Evolutionary conservation across 2,797 vertebrate genomes (phyloP).

Genomic region (Eulemur coronatus): DNA sequence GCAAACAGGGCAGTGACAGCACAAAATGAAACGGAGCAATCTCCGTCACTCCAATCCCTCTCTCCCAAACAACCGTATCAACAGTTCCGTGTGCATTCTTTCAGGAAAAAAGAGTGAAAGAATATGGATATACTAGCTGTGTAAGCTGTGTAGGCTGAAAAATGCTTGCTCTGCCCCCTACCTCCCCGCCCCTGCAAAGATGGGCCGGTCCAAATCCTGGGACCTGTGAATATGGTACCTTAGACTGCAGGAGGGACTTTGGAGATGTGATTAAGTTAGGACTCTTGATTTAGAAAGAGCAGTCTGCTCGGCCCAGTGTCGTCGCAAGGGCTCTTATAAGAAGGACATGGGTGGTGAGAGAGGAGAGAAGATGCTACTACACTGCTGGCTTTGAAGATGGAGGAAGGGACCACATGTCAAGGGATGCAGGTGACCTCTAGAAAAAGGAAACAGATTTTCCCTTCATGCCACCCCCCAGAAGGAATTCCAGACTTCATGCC

Average conservation of each 20-base stretch:
- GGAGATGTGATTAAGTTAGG: neutral
- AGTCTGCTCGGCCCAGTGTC: neutral
- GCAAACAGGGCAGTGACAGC: neutral
- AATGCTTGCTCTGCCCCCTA: neutral
- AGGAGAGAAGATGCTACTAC: neutral
- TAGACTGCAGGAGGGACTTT: neutral
- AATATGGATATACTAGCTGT: neutral
- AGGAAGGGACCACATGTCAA: neutral
- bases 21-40: neutral
- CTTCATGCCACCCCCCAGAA: neutral
- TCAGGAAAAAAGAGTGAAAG: no score
- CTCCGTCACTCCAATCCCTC: neutral
- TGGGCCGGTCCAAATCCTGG: neutral
- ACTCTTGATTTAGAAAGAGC: neutral
- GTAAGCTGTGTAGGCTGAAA: neutral
- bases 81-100: neutral
- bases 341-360: no score
- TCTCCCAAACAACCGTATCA: neutral
- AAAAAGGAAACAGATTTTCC: neutral
- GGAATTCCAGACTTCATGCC: neutral
- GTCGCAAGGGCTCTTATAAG: neutral
- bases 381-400: neutral
- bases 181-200: neutral
- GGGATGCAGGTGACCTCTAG: neutral
- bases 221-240: no score